phyloP scores from a whole-genome alignment of 2,113 vertebrate species.

The Micromys minutus region DNA sequence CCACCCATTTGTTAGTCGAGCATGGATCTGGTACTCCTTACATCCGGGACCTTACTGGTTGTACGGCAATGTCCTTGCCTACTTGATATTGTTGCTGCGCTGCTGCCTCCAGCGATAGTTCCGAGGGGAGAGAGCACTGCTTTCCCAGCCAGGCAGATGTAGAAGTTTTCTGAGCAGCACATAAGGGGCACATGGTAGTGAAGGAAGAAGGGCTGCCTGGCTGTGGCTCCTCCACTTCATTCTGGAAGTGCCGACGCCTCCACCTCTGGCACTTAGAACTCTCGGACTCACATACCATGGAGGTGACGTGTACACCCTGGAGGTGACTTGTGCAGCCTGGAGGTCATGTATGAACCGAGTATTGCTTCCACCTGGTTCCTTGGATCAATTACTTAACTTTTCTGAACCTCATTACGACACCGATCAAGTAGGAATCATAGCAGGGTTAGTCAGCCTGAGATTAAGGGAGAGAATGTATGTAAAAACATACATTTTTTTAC shows the following conservation, averaged over 20 bases:
- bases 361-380: neutral
- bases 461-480: neutral
- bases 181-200: fast-evolving
- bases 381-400: neutral
- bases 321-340: neutral
- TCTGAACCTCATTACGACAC: neutral
- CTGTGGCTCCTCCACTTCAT: too few species aligned
- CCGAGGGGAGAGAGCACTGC: neutral
- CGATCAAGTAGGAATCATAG: neutral
- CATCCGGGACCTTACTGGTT: neutral
- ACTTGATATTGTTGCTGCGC: neutral
- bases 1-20: neutral
- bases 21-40: neutral
- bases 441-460: neutral
- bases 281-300: neutral
- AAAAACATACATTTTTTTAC: too few species aligned
- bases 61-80: neutral
- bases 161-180: neutral
- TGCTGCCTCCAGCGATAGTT: neutral
- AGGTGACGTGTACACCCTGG: neutral
- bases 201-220: neutral
- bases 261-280: neutral
- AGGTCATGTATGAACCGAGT: neutral
- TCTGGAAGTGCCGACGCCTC: neutral
- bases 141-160: neutral